Evolutionary conservation across 2,888 invertebrate genomes (phyloP).

Genomic region (Slavum lentiscoides): DNA sequence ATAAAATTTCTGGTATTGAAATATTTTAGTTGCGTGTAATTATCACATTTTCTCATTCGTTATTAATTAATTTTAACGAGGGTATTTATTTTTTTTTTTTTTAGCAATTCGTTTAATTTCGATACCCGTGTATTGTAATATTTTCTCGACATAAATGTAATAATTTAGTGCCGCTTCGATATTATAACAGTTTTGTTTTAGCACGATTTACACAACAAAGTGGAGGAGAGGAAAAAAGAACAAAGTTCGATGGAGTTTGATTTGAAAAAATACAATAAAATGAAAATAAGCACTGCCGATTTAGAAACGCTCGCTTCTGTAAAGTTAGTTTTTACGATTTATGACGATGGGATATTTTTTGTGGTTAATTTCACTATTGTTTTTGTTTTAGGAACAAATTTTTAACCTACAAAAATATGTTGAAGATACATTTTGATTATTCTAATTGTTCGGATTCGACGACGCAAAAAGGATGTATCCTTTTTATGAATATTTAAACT

Average conservation of each 20-base stretch:
- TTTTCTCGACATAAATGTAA: background rate
- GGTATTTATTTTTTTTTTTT: no score
- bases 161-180: background rate
- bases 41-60: no score
- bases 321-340: conserved; percentile 33
- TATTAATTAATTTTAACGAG: no score
- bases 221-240: background rate
- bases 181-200: conserved; percentile 5
- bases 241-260: conserved; percentile 22
- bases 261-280: conserved; percentile 34
- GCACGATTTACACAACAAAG: conserved; percentile 10
- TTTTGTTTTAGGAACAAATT: conserved; percentile 43
- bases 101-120: no score
- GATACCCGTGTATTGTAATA: background rate
- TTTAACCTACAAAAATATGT: conserved; percentile 25
- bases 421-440: conserved; percentile 39
- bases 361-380: background rate
- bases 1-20: no score
- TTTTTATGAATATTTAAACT: conserved; percentile 17
- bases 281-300: conserved; percentile 16
- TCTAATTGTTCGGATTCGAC: background rate
- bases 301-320: background rate
- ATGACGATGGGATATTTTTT: background rate
- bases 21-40: no score
- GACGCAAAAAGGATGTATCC: conserved; percentile 41